Base-by-base conservation (phyloP, 2,113 vertebrate genomes). In the Barbus barbus region DNA sequence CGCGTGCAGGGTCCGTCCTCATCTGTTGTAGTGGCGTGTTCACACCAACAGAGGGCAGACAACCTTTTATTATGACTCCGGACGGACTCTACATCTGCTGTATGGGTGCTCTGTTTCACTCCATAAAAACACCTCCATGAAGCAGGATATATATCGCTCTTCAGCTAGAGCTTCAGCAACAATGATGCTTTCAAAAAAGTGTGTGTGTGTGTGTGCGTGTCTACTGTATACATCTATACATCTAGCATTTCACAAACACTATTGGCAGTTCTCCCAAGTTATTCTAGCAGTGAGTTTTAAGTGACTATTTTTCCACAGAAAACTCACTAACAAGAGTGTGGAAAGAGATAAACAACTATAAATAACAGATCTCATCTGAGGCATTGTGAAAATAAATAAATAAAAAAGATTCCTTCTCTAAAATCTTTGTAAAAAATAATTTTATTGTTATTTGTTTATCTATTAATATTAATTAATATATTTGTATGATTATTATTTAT, bases 1-100 rank as follows among this genome's bases (percentile, higher is more conserved):
- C 18, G 9, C 9, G 1, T 56, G 33, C 22, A n/a, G 31, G 0
- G 7, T 18, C 13, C 14, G 20, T 77, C 18, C 28, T 44, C 36
- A 11, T 58, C 12, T n/a, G 14, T 46, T 71, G 83, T 33, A 67
- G 46, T 58, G 11, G 63, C 20, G n/a, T 20, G 5, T 14, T 78
- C 22, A 28, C 16, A 24, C 76, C 82, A 75, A 83, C 56, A 86
- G 85, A 83, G 77, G 81, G 82, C 82, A 81, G 76, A n/a, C n/a
- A 82, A 26, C 33, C 73, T 83, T 83, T 63, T 78, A 24, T 46
- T 53, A 67, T 78, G 53, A 60, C 76, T 22, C 36, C 36, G 9
- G 60, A 44, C 24, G 33, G 14, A 48, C 65, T 53, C 71, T 48
- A 28, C 31, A 48, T 83, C 72, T 76, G 61, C 60, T 36, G 20